Percentiles rank a stretch among this genome's conserved stretches.
Conservation (phyloP, 2,113 vertebrate genomes). For the Panurus biarmicus region DNA sequence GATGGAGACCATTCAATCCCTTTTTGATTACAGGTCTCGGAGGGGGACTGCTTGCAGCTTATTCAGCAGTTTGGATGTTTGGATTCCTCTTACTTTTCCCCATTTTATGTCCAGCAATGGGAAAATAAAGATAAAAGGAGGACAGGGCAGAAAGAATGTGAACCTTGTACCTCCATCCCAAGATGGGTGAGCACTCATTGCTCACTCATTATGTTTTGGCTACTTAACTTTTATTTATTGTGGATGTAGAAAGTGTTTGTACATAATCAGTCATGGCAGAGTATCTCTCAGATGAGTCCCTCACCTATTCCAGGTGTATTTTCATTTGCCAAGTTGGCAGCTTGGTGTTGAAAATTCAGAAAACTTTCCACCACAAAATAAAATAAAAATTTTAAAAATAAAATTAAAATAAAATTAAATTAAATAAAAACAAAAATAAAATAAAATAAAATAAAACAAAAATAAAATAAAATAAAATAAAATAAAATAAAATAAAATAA, state of each 20-base stretch:
- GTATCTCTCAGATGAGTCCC: background rate
- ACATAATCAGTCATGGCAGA: accelerated
- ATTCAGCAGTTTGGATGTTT: background rate
- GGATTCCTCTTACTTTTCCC: background rate
- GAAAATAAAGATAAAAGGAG: background rate
- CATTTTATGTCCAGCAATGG: background rate
- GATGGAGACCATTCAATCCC: background rate
- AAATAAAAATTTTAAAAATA: background rate
- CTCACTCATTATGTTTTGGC: background rate
- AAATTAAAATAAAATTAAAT: background rate
- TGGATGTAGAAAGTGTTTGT: background rate
- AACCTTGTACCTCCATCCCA: background rate
- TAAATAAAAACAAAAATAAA: no score
- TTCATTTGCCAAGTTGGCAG: background rate
- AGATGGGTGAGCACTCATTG: background rate
- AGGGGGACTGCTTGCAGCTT: background rate
- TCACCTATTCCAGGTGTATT: background rate
- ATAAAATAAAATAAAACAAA: no score
- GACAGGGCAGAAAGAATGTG: background rate
- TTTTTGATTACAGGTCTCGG: background rate
- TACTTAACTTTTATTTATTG: background rate
- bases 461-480: background rate
- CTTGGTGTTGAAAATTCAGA: background rate
- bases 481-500: background rate
- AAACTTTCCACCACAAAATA: background rate